These are phyloP conservation scores for Porites lutea DNA, from an alignment of 64 coral and sea anemone species.

Conservation along the genomic window DNA sequence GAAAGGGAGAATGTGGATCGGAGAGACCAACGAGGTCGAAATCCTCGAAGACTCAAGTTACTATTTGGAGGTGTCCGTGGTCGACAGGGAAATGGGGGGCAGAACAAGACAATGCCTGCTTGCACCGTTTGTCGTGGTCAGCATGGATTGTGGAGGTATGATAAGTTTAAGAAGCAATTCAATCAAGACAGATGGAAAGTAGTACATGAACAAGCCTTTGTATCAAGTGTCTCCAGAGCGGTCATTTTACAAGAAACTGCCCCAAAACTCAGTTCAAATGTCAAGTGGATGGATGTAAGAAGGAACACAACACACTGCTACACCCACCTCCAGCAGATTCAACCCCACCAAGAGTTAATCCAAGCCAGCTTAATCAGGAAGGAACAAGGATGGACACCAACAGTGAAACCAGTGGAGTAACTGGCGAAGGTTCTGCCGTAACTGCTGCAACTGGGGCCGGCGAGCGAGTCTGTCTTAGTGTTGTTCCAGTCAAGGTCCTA, in stretches of 20 bases:
- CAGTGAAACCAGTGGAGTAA: background rate
- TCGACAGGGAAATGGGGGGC: background rate
- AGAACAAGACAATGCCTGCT: background rate
- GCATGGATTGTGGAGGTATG: conserved; percentile 37
- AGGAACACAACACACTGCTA: conserved; percentile 72
- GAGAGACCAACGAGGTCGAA: background rate
- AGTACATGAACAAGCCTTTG: conserved; percentile 57
- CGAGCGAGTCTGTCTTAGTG: conserved; percentile 66
- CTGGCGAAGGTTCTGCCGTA: background rate
- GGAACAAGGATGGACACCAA: background rate
- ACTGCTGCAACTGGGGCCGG: conserved; percentile 53
- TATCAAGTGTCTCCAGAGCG: conserved; percentile 73
- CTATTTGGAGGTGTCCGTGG: background rate
- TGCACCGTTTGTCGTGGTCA: conserved; percentile 10
- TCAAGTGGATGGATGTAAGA: conserved; percentile 39
- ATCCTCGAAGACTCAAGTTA: background rate
- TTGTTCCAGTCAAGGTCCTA: conserved; percentile 75
- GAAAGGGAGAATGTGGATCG: background rate
- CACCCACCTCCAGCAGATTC: conserved; percentile 42
- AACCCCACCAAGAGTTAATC: background rate
- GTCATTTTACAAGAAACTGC: conserved; percentile 59
- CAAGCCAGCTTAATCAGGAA: background rate
- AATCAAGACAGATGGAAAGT: conserved; percentile 23
- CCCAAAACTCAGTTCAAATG: conserved; percentile 49
- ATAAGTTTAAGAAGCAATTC: conserved; percentile 23